phyloP scores from a whole-genome alignment of 64 coral and sea anemone genomes.

The Pachyseris speciosa region DNA sequence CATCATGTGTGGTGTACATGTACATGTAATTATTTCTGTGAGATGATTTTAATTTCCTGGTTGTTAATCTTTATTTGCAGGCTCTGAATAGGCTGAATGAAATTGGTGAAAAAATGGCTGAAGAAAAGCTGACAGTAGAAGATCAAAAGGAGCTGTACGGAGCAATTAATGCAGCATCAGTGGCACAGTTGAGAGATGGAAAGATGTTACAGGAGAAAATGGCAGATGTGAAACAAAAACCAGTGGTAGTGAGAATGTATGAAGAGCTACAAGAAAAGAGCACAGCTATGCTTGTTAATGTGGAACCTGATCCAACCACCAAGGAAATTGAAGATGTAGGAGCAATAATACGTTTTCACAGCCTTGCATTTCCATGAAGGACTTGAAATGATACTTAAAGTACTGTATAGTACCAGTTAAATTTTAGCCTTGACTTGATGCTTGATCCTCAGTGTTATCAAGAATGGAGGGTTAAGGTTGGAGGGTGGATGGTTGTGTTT shows the following conservation, averaged over 20 bases:
- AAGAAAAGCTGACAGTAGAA: slow-evolving; percentile 82
- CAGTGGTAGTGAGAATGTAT: slow-evolving; percentile 92
- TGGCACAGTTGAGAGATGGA: slow-evolving; percentile 78
- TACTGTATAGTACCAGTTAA: too few species aligned
- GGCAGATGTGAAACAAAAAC: slow-evolving; percentile 71
- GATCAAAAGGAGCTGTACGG: slow-evolving; percentile 78
- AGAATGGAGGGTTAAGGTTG: too few species aligned
- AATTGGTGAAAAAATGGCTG: slow-evolving; percentile 74
- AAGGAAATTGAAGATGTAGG: slow-evolving; percentile 90
- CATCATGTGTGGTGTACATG: too few species aligned
- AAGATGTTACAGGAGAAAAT: slow-evolving; percentile 80
- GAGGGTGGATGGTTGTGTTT: too few species aligned
- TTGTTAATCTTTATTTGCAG: slow-evolving; percentile 33
- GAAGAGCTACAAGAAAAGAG: slow-evolving; percentile 89
- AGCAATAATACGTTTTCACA: too few species aligned
- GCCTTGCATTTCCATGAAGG: too few species aligned
- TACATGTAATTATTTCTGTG: too few species aligned
- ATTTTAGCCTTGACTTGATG: too few species aligned
- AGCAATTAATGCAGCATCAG: slow-evolving; percentile 83
- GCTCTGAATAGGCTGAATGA: slow-evolving; percentile 73
- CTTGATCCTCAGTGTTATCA: too few species aligned
- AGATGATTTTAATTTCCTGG: neutral
- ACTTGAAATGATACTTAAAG: too few species aligned
- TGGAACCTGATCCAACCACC: slow-evolving; percentile 49
- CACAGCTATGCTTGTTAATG: slow-evolving; percentile 78